These are phyloP conservation scores for Itoplectis maculator DNA, from an alignment of 2,888 invertebrate species.

Conservation along the genomic window DNA sequence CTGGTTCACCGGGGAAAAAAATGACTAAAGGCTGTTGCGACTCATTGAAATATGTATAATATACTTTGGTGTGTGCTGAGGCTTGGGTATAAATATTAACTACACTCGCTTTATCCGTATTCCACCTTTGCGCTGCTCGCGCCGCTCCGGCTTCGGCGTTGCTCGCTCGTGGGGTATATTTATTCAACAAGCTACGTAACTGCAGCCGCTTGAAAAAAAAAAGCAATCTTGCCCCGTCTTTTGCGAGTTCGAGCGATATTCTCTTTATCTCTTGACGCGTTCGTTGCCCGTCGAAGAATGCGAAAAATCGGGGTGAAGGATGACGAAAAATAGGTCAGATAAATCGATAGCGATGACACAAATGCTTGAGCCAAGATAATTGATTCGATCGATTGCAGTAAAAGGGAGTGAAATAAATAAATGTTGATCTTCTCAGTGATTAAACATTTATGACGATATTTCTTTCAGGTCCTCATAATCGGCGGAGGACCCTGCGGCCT, in stretches of 20 bases:
- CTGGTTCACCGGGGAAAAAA: background rate
- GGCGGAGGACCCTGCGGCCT: slow-evolving; percentile 98
- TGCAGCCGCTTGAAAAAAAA: background rate
- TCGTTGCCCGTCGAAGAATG: background rate
- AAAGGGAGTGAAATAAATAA: background rate
- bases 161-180: background rate
- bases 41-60: background rate
- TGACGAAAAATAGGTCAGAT: background rate
- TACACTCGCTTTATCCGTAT: background rate
- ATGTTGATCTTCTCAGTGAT: background rate
- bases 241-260: background rate
- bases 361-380: background rate
- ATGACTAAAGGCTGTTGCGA: background rate
- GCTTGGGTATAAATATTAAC: slow-evolving; percentile 16
- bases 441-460: background rate
- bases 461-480: slow-evolving; percentile 91
- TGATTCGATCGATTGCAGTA: background rate
- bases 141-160: background rate
- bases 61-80: too few relatives aligned
- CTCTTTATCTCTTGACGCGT: background rate
- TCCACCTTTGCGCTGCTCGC: background rate
- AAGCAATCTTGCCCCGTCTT: background rate
- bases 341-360: background rate
- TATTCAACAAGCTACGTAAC: slow-evolving; percentile 26
- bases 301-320: slow-evolving; percentile 1